phyloP scores from a whole-genome alignment of 2,113 vertebrate genomes.

The Picathartes gymnocephalus region DNA sequence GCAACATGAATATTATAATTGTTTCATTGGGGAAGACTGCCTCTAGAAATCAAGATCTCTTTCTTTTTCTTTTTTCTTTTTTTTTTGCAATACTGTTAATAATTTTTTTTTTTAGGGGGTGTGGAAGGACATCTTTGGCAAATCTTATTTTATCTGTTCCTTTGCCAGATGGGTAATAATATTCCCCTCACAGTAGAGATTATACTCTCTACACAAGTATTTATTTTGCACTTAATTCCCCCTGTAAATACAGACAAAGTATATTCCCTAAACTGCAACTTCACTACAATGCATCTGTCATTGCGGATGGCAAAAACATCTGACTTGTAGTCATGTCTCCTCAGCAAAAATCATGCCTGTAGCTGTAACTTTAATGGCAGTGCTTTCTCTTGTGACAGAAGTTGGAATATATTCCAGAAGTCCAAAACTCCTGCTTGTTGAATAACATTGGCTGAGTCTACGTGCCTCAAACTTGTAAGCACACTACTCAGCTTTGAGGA shows the following conservation, averaged over 20 bases:
- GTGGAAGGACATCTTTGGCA: background rate
- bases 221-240: background rate
- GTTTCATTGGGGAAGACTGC: background rate
- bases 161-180: background rate
- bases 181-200: background rate
- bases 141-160: background rate
- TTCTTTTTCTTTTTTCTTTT: background rate
- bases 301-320: background rate
- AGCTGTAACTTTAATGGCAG: background rate
- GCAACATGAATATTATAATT: background rate
- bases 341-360: background rate
- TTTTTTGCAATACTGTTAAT: background rate
- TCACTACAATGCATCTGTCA: background rate
- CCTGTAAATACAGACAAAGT: background rate
- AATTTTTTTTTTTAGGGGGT: background rate
- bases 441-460: background rate
- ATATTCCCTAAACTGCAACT: background rate
- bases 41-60: background rate
- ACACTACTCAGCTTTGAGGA: background rate
- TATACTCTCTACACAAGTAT: background rate
- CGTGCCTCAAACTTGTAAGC: background rate
- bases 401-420: background rate
- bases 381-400: background rate
- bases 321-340: background rate
- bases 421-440: background rate